Evolutionary conservation across 2,797 vertebrate genomes (phyloP), one percentile per base, ranked within the genome.

Genomic region (Microctenopoma steveboyesi): DNA sequence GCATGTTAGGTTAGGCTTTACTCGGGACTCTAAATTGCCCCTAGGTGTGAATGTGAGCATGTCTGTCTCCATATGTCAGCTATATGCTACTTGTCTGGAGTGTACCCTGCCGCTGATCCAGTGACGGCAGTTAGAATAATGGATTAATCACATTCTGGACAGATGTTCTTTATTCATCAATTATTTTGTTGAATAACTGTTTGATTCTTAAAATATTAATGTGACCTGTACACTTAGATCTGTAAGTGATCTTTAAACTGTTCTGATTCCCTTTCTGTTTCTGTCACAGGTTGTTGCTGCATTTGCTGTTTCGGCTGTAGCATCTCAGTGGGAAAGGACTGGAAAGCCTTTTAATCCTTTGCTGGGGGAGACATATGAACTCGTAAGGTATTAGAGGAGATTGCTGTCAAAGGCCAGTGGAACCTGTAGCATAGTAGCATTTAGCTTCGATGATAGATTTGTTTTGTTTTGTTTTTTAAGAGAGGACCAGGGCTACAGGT

Each of bases 291-390:
- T 94, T 52, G 96, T 99, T 54, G 97, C 98, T 72, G 97, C 96
- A 1, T 99, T 99, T 71, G 97, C 97, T 0, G 97, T 99, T 66
- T 99, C 98, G 2, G 94, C 98, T 40, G 96, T 99, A 76, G 98
- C 98, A 47, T 98, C 98, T 81, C 97, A 99, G 84, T 99, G 96
- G 97, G 98, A 99, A 86, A 94, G 98, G 91, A 99, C 97, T 81
- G 98, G 98, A 92, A 99, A 99, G 84, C 98, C 98, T 1, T 99
- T 99, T 92, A 99, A 99, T 82, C 98, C 98, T 0, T 93, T 99
- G 54, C 84, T 99, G 83, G 98, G 98, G 81, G 98, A 99, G 87
- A 99, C 98, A 0, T 99, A 95, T 69, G 98, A 99, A 86, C 92
- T 99, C 67, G 89, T 88, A 90, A 96, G 98, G 98, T 99, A 90